A percentile compares a stretch with the other conserved stretches of the same genome.
These are phyloP conservation scores for Eupithecia exiguata DNA, from an alignment of 2,888 invertebrate genomes.

Conservation along the genomic window DNA sequence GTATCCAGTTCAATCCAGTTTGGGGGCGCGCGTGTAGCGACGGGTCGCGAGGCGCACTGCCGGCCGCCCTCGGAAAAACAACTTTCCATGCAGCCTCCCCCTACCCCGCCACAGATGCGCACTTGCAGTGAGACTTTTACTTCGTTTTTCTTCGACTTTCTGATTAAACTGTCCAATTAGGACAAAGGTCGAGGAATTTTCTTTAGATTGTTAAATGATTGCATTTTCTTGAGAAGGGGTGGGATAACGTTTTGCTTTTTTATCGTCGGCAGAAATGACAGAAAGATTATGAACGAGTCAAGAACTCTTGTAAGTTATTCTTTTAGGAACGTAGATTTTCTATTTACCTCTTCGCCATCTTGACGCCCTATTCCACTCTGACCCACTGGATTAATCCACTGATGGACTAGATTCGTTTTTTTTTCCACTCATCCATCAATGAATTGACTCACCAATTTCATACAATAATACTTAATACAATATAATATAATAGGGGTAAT, in stretches of 20 bases:
- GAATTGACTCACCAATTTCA: neutral
- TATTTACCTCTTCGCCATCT: neutral
- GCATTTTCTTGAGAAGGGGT: conserved; percentile 7
- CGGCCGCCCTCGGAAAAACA: conserved; percentile 66
- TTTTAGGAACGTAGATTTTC: neutral
- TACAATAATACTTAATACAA: too few species aligned
- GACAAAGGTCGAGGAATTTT: conserved; percentile 18
- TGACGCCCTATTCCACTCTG: neutral
- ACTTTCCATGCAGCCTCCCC: conserved; percentile 75
- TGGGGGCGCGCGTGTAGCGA: conserved; percentile 49
- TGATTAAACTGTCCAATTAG: conserved; percentile 38
- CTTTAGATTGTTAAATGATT: conserved; percentile 17
- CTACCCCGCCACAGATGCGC: conserved; percentile 63
- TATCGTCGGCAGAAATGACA: neutral
- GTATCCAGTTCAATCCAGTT: conserved; percentile 17
- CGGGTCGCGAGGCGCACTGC: conserved; percentile 74
- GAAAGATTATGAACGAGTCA: neutral
- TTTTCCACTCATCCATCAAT: neutral
- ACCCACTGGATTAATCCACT: neutral
- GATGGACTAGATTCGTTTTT: neutral
- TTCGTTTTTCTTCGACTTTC: conserved; percentile 49
- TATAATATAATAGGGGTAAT: too few species aligned
- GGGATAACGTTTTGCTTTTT: neutral
- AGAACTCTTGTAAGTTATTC: neutral
- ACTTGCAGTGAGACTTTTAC: conserved; percentile 66